Percentiles rank a stretch among this genome's conserved stretches.
These are phyloP conservation scores for Cosmorhoe ocellata DNA, from an alignment of 2,888 invertebrate genomes.

Conservation along the genomic window DNA sequence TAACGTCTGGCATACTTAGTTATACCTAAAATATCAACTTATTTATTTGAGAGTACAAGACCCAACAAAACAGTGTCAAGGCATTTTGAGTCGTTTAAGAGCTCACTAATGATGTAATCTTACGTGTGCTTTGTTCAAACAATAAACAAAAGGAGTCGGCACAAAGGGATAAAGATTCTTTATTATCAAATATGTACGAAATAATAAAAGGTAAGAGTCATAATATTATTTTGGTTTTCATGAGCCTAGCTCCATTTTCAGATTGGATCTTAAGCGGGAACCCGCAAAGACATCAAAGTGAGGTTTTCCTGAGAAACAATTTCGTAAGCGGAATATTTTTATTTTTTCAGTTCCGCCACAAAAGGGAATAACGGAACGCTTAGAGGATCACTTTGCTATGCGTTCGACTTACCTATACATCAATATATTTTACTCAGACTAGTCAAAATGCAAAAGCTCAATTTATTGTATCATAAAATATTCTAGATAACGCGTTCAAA, in stretches of 20 bases:
- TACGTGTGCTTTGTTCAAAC: constrained; percentile 27
- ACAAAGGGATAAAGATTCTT: constrained; percentile 32
- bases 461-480: too few species aligned
- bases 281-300: constrained; percentile 32
- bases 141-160: constrained; percentile 15
- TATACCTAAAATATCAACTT: too few species aligned
- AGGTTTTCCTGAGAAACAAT: constrained; percentile 22
- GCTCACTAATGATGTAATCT: constrained; percentile 36
- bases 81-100: too few species aligned
- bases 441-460: too few species aligned
- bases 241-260: constrained; percentile 23
- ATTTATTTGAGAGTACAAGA: background rate
- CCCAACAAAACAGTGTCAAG: constrained; percentile 8
- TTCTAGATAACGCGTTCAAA: too few species aligned
- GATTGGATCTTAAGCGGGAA: constrained; percentile 32
- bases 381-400: too few species aligned
- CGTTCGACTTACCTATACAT: too few species aligned
- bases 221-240: constrained; percentile 21
- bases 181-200: constrained; percentile 42
- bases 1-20: too few species aligned
- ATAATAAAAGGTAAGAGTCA: constrained; percentile 29
- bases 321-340: constrained; percentile 9
- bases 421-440: too few species aligned
- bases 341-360: background rate
- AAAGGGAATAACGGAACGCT: too few species aligned